Evolutionary conservation across 2,113 vertebrate genomes (phyloP).

Genomic region (Leucosticte australis): DNA sequence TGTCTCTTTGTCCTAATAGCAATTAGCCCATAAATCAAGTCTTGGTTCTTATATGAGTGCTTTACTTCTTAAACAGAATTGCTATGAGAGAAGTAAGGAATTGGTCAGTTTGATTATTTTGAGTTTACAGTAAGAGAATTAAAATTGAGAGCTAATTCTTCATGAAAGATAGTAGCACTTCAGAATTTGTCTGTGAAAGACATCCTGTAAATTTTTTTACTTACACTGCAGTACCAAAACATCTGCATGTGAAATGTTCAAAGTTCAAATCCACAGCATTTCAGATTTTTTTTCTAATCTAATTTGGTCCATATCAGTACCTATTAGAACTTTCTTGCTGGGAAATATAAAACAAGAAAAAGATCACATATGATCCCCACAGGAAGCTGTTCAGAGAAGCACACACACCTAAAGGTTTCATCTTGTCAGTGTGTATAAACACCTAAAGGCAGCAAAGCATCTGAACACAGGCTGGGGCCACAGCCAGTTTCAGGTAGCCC

Average conservation of each 20-base stretch:
- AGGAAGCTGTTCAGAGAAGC: not conserved
- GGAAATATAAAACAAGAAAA: not conserved
- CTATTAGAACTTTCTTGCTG: not conserved
- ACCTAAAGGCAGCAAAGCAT: not conserved
- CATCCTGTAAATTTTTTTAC: not conserved
- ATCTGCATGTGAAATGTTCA: accelerated
- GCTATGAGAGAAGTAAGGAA: not conserved
- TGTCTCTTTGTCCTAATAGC: not conserved
- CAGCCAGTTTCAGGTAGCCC: not conserved
- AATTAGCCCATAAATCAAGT: not conserved
- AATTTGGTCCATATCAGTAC: not conserved
- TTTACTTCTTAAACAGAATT: not conserved
- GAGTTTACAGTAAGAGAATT: not conserved
- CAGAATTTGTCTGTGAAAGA: not conserved
- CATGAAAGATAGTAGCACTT: not conserved
- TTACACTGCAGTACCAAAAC: not conserved
- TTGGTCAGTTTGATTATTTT: not conserved
- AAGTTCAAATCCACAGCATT: not conserved
- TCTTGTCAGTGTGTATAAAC: not conserved
- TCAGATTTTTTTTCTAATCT: not conserved
- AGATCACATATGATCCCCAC: no score
- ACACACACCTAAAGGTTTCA: not conserved
- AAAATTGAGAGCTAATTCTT: not conserved
- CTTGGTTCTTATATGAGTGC: not conserved
- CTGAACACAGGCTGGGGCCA: not conserved